These are phyloP conservation scores for Pheosia gnoma DNA, from an alignment of 2,888 invertebrate genomes.

Conservation along the genomic window DNA sequence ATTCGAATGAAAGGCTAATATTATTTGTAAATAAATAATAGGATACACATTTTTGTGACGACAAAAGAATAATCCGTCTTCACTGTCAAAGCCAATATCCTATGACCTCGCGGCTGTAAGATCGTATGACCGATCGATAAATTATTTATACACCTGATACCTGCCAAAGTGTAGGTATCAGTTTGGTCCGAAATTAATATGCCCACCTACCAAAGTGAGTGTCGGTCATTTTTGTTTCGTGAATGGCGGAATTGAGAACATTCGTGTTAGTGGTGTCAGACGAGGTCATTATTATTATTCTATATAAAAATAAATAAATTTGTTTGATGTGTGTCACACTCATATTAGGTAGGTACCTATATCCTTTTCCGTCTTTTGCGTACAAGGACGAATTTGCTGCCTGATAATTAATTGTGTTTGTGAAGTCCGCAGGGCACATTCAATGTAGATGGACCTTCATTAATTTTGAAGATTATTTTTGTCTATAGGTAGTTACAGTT, in stretches of 20 bases:
- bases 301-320: slow-evolving; percentile 39
- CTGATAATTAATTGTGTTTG: too few species aligned
- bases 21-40: slow-evolving; percentile 11
- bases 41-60: slow-evolving; percentile 29
- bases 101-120: slow-evolving; percentile 44
- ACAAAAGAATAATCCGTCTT: slow-evolving; percentile 24
- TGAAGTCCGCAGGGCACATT: too few species aligned
- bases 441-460: too few species aligned
- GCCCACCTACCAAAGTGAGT: slow-evolving; percentile 42
- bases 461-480: too few species aligned
- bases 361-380: background rate
- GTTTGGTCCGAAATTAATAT: slow-evolving; percentile 20
- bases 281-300: slow-evolving; percentile 58
- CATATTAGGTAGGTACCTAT: background rate
- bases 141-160: slow-evolving; percentile 26
- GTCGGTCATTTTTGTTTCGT: slow-evolving; percentile 55
- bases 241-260: slow-evolving; percentile 74
- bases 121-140: slow-evolving; percentile 33
- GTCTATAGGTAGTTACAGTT: too few species aligned
- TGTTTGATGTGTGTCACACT: slow-evolving; percentile 38
- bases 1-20: background rate
- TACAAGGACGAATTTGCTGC: too few species aligned
- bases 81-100: slow-evolving; percentile 31
- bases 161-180: slow-evolving; percentile 20
- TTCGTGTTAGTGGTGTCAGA: slow-evolving; percentile 37